Evolutionary conservation across 2,797 vertebrate species (phyloP).

Genomic region (Rhincodon typus): DNA sequence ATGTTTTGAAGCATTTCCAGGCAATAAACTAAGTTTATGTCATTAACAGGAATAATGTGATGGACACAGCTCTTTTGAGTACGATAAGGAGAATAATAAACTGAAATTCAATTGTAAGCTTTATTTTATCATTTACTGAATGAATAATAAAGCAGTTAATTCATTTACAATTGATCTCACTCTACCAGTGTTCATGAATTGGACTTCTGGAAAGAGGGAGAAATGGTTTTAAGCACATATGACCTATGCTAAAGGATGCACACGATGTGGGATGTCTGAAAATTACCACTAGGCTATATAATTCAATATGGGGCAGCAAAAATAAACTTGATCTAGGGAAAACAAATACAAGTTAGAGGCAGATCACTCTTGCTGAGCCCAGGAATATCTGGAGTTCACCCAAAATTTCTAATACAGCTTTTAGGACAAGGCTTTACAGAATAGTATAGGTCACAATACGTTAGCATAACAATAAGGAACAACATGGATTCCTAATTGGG

Average conservation of each 20-base stretch:
- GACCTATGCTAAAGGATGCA: not conserved
- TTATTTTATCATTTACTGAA: not conserved
- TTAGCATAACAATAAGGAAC: not conserved
- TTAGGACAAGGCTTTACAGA: not conserved
- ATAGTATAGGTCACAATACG: not conserved
- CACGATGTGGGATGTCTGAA: not conserved
- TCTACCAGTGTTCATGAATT: not conserved
- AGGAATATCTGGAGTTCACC: not conserved
- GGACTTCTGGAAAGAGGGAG: not conserved
- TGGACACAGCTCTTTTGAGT: not conserved
- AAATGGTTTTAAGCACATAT: not conserved
- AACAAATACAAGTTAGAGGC: not conserved
- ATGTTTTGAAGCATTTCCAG: not conserved
- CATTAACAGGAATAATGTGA: not conserved
- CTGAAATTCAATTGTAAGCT: not conserved
- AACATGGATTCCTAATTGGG: not conserved
- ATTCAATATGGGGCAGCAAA: not conserved
- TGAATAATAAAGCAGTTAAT: not conserved
- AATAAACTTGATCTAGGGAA: not conserved
- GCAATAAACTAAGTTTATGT: not conserved
- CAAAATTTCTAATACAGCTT: not conserved
- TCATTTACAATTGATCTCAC: not conserved
- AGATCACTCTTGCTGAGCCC: not conserved
- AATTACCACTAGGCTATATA: not conserved
- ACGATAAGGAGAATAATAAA: not conserved